Evolutionary conservation across 2,888 invertebrate genomes (phyloP).

Genomic region (Platycheirus rosarum): DNA sequence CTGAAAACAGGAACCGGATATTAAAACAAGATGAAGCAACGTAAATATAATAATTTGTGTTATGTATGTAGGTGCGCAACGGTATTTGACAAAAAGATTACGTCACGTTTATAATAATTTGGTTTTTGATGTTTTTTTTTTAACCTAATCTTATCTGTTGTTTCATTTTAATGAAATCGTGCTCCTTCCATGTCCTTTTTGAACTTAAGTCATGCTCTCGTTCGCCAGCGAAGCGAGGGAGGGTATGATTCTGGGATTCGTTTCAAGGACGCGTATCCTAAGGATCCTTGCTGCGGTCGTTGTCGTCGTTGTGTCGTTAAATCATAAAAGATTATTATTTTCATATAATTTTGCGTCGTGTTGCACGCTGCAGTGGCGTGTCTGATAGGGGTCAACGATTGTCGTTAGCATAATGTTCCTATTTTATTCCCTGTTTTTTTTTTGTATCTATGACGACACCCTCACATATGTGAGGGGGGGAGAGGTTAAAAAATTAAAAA

Average conservation of each 20-base stretch:
- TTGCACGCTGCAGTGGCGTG: constrained; percentile 35
- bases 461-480: neutral
- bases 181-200: constrained; percentile 47
- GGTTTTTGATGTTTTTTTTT: constrained; percentile 37
- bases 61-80: constrained; percentile 5
- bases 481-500: constrained; percentile 65
- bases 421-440: constrained; percentile 25
- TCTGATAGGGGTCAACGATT: constrained; percentile 61
- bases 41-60: constrained; percentile 52
- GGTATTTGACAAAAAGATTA: constrained; percentile 63
- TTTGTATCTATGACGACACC: neutral
- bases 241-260: constrained; percentile 6
- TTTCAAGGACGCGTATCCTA: constrained; percentile 37
- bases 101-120: constrained; percentile 69
- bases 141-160: constrained; percentile 34
- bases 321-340: constrained; percentile 59
- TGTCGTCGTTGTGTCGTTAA: constrained; percentile 10
- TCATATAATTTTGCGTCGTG: constrained; percentile 31
- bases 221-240: neutral
- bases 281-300: constrained; percentile 7
- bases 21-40: constrained; percentile 23
- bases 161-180: constrained; percentile 62
- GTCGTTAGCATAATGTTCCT: constrained; percentile 47
- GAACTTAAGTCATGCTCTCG: constrained; percentile 34
- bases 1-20: constrained; percentile 25